Percentiles rank a stretch among this genome's conserved stretches.
Conservation (phyloP, 2,888 invertebrate genomes). For the Mylabris sibirica region DNA sequence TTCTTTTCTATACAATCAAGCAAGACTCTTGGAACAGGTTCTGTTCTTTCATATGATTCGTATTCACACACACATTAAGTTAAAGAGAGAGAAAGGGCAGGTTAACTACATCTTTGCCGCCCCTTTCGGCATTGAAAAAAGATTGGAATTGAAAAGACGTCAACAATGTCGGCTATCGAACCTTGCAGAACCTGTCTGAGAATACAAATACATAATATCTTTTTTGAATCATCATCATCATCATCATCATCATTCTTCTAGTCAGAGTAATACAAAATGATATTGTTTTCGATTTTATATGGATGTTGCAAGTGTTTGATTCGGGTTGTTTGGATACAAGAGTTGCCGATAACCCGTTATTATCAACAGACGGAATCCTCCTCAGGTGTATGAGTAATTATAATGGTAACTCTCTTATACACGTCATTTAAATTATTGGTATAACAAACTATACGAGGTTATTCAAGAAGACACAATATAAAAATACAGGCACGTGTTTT, state of each 20-base stretch:
- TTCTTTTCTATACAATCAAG: not conserved
- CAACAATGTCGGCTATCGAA: slow-evolving; percentile 27
- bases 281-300: slow-evolving; percentile 24
- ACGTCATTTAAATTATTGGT: slow-evolving; percentile 1
- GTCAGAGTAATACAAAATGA: not conserved
- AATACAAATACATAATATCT: slow-evolving; percentile 20
- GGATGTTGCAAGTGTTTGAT: slow-evolving; percentile 12
- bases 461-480: not conserved
- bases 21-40: slow-evolving; percentile 2
- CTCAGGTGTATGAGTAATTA: slow-evolving; percentile 6
- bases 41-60: slow-evolving; percentile 6
- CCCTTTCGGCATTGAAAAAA: slow-evolving; percentile 5
- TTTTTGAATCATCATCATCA: slow-evolving; percentile 8
- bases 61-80: not conserved
- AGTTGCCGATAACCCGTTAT: slow-evolving; percentile 24
- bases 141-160: slow-evolving; percentile 6
- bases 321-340: not conserved
- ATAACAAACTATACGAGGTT: not conserved
- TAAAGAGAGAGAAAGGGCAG: not conserved
- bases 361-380: slow-evolving; percentile 13
- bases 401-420: not conserved
- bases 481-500: not conserved
- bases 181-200: slow-evolving; percentile 29
- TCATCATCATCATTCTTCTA: not conserved
- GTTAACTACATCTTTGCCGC: slow-evolving; percentile 8